Evolutionary conservation across 2,888 invertebrate species (phyloP).

Genomic region (Nomada flava): DNA sequence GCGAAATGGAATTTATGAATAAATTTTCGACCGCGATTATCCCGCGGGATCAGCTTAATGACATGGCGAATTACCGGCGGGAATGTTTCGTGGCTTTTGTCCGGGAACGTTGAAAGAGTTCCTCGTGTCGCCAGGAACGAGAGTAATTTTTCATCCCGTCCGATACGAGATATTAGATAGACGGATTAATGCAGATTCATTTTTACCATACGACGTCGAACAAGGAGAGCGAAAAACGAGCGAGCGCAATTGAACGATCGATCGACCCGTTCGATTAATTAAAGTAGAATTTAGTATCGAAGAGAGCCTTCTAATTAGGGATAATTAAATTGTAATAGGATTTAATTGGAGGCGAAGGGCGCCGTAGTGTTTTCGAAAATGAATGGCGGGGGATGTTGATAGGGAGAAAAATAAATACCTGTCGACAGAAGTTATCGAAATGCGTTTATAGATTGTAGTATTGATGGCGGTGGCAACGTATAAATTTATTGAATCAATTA

Average conservation of each 20-base stretch:
- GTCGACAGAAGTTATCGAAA: no score
- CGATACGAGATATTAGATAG: no score
- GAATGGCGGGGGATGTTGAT: not conserved
- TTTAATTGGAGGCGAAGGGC: not conserved
- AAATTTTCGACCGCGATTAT: constrained; percentile 37
- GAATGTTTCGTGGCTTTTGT: constrained; percentile 16
- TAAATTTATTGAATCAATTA: not conserved
- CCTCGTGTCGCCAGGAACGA: no score
- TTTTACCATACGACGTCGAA: no score
- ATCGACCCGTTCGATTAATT: not conserved
- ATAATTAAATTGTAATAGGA: not conserved
- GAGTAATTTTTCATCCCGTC: no score
- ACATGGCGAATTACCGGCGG: not conserved
- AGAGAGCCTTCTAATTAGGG: not conserved
- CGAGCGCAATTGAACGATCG: not conserved
- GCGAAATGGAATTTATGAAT: constrained; percentile 39
- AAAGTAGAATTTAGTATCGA: not conserved
- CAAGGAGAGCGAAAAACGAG: not conserved
- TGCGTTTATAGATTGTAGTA: no score
- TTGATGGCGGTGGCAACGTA: not conserved
- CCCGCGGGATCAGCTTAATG: constrained; percentile 3
- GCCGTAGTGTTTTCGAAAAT: not conserved
- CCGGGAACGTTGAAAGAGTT: no score
- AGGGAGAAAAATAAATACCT: no score
- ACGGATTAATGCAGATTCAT: no score